phyloP scores from a whole-genome alignment of 2,888 invertebrate species.

The Theretra japonica region DNA sequence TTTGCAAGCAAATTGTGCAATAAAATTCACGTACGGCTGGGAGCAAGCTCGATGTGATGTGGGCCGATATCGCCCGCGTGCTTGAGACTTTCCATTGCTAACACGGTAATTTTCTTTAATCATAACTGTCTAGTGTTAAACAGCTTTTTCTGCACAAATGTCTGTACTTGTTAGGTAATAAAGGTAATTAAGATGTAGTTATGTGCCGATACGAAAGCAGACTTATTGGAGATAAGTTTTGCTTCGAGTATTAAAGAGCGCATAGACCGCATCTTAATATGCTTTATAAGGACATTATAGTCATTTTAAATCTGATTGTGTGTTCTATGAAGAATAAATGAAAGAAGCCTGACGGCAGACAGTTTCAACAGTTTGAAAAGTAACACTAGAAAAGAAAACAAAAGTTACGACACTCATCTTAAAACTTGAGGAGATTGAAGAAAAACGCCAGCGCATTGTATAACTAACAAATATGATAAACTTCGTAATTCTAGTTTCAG shows the following conservation, averaged over 20 bases:
- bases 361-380: too few relatives aligned
- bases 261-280: not conserved
- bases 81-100: conserved; percentile 11
- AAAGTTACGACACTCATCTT: too few relatives aligned
- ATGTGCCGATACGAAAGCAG: not conserved
- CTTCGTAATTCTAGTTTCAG: too few relatives aligned
- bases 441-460: too few relatives aligned
- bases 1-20: conserved; percentile 10
- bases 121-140: conserved; percentile 1
- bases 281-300: too few relatives aligned
- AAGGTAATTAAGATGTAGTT: not conserved
- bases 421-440: too few relatives aligned
- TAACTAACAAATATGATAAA: too few relatives aligned
- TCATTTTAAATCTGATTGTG: too few relatives aligned
- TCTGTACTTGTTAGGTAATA: not conserved
- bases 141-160: conserved; percentile 13
- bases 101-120: conserved; percentile 16
- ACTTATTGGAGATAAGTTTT: not conserved
- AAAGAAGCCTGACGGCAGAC: too few relatives aligned
- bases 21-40: conserved; percentile 2
- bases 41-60: not conserved
- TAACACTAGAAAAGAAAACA: too few relatives aligned
- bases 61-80: conserved; percentile 3
- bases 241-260: not conserved
- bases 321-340: too few relatives aligned